Conservation (phyloP, 2,888 invertebrate species). For the Phalangium opilio region DNA sequence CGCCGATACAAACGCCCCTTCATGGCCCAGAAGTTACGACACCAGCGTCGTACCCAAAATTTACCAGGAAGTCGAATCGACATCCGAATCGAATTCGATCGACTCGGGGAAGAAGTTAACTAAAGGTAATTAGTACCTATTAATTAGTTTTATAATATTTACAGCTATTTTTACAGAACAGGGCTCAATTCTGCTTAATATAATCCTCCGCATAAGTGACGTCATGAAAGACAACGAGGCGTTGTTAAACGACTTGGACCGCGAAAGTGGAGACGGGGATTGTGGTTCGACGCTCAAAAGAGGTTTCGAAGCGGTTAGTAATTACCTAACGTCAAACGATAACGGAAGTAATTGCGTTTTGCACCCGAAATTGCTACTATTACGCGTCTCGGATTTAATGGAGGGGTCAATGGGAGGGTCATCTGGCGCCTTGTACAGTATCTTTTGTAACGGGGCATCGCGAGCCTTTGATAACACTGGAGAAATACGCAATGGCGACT, state of each 20-base stretch:
- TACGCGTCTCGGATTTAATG: constrained; percentile 31
- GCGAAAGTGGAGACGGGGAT: constrained; percentile 56
- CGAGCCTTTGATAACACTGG: constrained; percentile 3
- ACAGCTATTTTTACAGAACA: too few species aligned
- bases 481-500: neutral
- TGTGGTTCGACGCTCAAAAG: constrained; percentile 49
- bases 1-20: too few species aligned
- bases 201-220: too few species aligned
- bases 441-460: constrained; percentile 52
- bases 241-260: constrained; percentile 46
- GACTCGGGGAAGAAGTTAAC: too few species aligned
- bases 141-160: too few species aligned
- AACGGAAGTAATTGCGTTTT: neutral
- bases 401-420: constrained; percentile 61
- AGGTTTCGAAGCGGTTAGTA: constrained; percentile 27
- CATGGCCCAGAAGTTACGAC: too few species aligned
- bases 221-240: constrained; percentile 36
- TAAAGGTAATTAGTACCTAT: too few species aligned
- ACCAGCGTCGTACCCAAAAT: too few species aligned
- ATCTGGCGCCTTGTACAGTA: constrained; percentile 60
- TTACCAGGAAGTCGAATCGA: too few species aligned
- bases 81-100: too few species aligned
- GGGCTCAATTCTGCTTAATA: too few species aligned
- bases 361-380: constrained; percentile 12
- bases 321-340: constrained; percentile 25